phyloP scores from a whole-genome alignment of 2,797 vertebrate species.

The Catamblyrhynchus diadema region DNA sequence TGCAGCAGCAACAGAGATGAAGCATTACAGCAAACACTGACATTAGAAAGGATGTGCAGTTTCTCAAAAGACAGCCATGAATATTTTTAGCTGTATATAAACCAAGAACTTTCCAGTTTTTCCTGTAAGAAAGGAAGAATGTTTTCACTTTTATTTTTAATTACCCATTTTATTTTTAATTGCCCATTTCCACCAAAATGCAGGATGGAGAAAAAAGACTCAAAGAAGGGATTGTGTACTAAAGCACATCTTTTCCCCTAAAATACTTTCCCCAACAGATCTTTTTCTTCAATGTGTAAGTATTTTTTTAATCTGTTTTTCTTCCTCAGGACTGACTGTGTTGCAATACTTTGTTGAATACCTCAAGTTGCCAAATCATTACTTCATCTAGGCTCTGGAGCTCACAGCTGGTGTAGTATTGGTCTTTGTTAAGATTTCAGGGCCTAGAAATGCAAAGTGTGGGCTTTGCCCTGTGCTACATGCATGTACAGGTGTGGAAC shows the following conservation, averaged over 20 bases:
- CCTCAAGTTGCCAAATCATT: not conserved
- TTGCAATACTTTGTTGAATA: not conserved
- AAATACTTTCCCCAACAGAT: not conserved
- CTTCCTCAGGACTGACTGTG: not conserved
- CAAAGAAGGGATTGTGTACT: not conserved
- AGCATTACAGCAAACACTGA: not conserved
- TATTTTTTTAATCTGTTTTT: not conserved
- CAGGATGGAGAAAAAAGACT: not conserved
- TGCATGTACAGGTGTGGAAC: not conserved
- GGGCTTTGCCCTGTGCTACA: not conserved
- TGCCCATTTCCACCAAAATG: not conserved
- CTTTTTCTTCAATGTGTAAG: not conserved
- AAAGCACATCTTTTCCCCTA: not conserved
- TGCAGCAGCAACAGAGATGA: not conserved
- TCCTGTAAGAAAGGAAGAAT: not conserved
- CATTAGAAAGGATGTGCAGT: not conserved
- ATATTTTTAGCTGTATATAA: not conserved
- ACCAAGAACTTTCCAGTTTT: not conserved
- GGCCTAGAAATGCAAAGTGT: not conserved
- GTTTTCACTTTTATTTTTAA: not conserved
- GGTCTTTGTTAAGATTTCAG: slow-evolving; percentile 42
- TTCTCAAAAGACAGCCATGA: not conserved
- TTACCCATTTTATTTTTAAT: not conserved
- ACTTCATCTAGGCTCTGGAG: not conserved
- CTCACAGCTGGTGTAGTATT: not conserved